These are phyloP conservation scores for Microplitis manilae DNA, from an alignment of 2,888 invertebrate species.

Conservation along the genomic window DNA sequence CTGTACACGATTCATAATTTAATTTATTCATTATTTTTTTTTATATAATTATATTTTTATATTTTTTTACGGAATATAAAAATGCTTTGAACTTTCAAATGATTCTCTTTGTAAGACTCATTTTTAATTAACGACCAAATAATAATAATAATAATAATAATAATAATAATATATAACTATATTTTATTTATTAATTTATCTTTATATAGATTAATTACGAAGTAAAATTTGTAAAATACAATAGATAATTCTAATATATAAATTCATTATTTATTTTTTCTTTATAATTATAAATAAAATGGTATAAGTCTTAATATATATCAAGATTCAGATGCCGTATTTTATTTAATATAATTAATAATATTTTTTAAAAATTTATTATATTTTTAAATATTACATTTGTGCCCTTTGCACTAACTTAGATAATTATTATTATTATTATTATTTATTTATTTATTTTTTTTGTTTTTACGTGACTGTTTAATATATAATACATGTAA, in stretches of 20 bases:
- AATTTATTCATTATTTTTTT: conserved; percentile 26
- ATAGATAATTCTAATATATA: conserved; percentile 69
- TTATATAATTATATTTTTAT: conserved; percentile 35
- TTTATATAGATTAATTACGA: conserved; percentile 61
- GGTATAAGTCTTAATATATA: conserved; percentile 70
- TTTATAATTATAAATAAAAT: conserved; percentile 62
- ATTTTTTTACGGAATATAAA: conserved; percentile 40
- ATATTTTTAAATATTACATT: conserved; percentile 69
- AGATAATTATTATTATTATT: conserved; percentile 36
- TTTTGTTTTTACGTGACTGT: conserved; percentile 46
- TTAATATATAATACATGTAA: conserved; percentile 50
- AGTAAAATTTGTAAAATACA: conserved; percentile 72
- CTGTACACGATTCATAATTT: no score
- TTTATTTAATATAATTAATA: conserved; percentile 45
- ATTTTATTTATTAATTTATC: conserved; percentile 35
- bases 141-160: conserved; percentile 31
- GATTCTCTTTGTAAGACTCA: conserved; percentile 56
- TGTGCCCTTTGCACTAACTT: conserved; percentile 70
- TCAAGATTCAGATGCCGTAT: conserved; percentile 58
- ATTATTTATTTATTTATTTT: conserved; percentile 15
- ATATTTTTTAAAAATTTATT: conserved; percentile 49
- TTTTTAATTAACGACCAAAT: conserved; percentile 56
- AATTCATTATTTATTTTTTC: conserved; percentile 48
- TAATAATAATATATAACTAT: conserved; percentile 56
- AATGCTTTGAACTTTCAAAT: conserved; percentile 44